A percentile compares a stretch with the other conserved stretches of the same genome.
These are phyloP conservation scores for Melanotaenia trifasciata DNA, from an alignment of 2,797 vertebrate genomes.

Conservation along the genomic window DNA sequence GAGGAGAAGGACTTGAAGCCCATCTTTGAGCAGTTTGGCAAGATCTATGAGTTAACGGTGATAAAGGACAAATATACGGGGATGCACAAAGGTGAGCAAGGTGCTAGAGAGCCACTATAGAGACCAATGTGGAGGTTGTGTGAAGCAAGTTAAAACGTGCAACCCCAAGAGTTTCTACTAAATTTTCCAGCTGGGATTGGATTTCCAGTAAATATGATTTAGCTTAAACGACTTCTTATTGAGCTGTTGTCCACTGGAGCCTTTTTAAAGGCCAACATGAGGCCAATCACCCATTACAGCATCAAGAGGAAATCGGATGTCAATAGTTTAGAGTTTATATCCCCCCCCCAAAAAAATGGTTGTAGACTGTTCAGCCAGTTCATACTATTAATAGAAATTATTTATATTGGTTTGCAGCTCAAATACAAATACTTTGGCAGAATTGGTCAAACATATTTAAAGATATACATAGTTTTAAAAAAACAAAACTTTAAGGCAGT, in stretches of 20 bases:
- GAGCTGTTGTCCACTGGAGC: slow-evolving; percentile 31
- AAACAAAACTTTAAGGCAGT: background rate
- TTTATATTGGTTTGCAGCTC: background rate
- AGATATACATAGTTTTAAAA: background rate
- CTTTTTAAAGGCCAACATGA: slow-evolving; percentile 21
- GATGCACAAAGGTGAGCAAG: slow-evolving; percentile 86
- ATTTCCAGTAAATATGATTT: slow-evolving; percentile 42
- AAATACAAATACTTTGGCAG: background rate
- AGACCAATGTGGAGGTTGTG: background rate
- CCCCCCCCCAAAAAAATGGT: background rate
- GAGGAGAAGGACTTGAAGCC: slow-evolving; percentile 88
- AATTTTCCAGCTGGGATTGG: slow-evolving; percentile 26
- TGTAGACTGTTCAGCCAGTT: background rate
- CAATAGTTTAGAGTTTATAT: slow-evolving; percentile 12
- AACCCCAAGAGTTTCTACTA: background rate
- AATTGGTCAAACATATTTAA: background rate
- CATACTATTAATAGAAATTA: background rate
- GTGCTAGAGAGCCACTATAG: background rate
- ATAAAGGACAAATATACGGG: slow-evolving; percentile 89
- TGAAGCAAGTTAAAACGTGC: background rate
- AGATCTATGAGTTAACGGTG: slow-evolving; percentile 88
- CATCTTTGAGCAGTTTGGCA: slow-evolving; percentile 87
- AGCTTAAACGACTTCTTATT: slow-evolving; percentile 36
- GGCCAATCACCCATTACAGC: slow-evolving; percentile 17
- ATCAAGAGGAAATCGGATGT: slow-evolving; percentile 15